Base-by-base conservation (phyloP, 2,888 invertebrate species). In the Xanthorhoe spadicearia region DNA sequence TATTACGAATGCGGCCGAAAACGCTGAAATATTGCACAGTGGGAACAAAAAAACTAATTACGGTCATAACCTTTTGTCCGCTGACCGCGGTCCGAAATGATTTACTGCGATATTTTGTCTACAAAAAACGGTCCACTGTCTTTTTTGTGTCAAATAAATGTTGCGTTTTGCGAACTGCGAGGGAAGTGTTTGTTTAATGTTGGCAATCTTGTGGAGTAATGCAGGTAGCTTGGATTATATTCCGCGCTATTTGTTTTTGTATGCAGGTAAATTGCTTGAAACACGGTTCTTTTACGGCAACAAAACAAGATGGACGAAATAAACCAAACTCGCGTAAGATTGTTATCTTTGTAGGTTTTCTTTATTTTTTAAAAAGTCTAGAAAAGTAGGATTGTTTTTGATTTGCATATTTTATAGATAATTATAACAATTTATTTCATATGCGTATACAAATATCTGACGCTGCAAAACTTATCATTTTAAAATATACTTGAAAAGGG, bases 41-140 rank as follows among this genome's bases (percentile, higher is more conserved):
- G 80, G 77, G 72, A 53, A 78, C 78, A 87, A 88, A 89, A 69
- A 88, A 88, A 86, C 84, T 86, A 87, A 89, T 89, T 90, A 86
- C 80, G 73, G 79, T 75, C 74, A 74, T 80, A 82, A 80, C 83
- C 81, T 84, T 84, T 85, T 74, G 68, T 55, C 72, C 79, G 74
- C 72, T 69, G 74, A 72, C 78, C 77, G 70, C 75, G 56, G 67
- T 61, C 59, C 69, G 58, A 68, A 71, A 77, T 85, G 85, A 84
- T 86, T 59, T 84, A 84, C 78, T 78, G 81, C 71, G 76, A 79
- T 81, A 81, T 83, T 83, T 80, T 78, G 77, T 77, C 71, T 67
- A 60, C 71, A 71, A 74, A 74, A 73, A 66, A 46, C 19, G 57
- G 54, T 56, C 69, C 71, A 69, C 64, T 69, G 77, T 67, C 66